Conservation (phyloP, 2,888 invertebrate genomes). For the Agrotis puta region DNA sequence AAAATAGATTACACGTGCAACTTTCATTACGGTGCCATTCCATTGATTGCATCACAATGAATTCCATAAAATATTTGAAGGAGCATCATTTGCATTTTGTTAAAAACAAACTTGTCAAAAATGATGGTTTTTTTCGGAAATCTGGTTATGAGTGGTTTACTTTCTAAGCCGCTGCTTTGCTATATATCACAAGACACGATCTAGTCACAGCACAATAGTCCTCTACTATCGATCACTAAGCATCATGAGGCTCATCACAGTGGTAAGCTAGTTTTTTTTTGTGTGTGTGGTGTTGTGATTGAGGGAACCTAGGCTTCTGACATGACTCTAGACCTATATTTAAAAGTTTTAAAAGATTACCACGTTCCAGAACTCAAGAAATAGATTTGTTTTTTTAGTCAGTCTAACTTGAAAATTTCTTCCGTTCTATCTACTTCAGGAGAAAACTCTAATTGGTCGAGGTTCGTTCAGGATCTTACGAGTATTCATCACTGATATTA, state of each 20-base stretch:
- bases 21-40: neutral
- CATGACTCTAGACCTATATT: too few relatives aligned
- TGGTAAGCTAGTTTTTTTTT: neutral
- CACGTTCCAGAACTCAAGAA: too few relatives aligned
- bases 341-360: too few relatives aligned
- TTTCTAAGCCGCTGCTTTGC: neutral
- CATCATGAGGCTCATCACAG: neutral
- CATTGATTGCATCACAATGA: neutral
- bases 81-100: neutral
- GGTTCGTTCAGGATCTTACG: too few relatives aligned
- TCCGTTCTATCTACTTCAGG: too few relatives aligned
- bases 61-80: neutral
- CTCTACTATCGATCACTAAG: neutral
- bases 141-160: neutral
- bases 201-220: neutral
- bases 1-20: too few relatives aligned
- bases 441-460: too few relatives aligned
- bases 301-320: too few relatives aligned
- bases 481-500: too few relatives aligned
- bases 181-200: constrained; percentile 1
- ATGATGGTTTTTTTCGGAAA: neutral
- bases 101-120: neutral
- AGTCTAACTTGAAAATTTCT: too few relatives aligned
- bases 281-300: too few relatives aligned
- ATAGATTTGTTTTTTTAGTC: too few relatives aligned